phyloP scores from a whole-genome alignment of 2,888 invertebrate species.

The Cheilosia soror region DNA sequence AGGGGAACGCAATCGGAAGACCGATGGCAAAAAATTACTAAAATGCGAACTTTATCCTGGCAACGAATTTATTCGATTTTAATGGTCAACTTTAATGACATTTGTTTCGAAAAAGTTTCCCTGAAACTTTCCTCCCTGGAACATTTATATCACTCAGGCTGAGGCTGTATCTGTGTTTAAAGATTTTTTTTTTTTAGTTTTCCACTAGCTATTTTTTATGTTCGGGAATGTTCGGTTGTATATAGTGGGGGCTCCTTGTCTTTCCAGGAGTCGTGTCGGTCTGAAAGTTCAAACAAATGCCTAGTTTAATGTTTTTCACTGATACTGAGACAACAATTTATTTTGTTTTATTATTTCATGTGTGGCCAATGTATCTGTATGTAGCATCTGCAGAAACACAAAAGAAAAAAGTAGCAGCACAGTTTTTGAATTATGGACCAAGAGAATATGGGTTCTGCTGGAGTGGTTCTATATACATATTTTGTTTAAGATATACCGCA shows the following conservation, averaged over 20 bases:
- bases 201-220: conserved; percentile 9
- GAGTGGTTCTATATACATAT: conserved; percentile 22
- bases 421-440: conserved; percentile 54
- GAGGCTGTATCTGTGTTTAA: conserved; percentile 34
- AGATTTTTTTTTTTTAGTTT: conserved; percentile 19
- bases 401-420: conserved; percentile 4
- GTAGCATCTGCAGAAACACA: conserved; percentile 59
- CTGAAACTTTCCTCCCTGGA: conserved; percentile 51
- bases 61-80: conserved; percentile 72
- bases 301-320: conserved; percentile 18
- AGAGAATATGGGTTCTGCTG: conserved; percentile 33
- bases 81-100: conserved; percentile 70
- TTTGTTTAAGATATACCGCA: conserved; percentile 53
- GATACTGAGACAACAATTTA: conserved; percentile 59
- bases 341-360: conserved; percentile 68
- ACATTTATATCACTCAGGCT: conserved; percentile 46
- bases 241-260: neutral
- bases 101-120: conserved; percentile 63
- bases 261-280: conserved; percentile 34
- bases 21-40: neutral
- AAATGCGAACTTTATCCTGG: conserved; percentile 58
- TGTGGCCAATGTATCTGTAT: conserved; percentile 42
- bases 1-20: neutral
- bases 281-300: conserved; percentile 30
- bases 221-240: conserved; percentile 9